Evolutionary conservation across 1,140 invertebrate species (phyloP).

Genomic region (Formica exsecta): DNA sequence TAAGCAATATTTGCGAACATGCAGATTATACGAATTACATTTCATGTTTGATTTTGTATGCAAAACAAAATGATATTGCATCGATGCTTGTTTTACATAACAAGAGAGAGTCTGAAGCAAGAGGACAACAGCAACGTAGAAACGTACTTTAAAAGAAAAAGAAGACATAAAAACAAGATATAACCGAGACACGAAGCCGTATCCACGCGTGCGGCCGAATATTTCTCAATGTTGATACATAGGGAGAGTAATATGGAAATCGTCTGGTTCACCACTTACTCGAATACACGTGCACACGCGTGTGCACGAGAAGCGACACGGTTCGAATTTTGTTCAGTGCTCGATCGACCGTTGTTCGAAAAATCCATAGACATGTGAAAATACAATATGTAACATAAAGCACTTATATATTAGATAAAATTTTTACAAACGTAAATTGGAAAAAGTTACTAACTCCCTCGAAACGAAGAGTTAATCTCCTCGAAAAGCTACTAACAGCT

Average conservation of each 20-base stretch:
- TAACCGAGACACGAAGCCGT: slow-evolving; percentile 33
- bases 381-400: neutral
- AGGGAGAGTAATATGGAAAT: slow-evolving; percentile 56
- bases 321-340: slow-evolving; percentile 46
- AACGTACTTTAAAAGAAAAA: slow-evolving; percentile 37
- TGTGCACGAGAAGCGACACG: slow-evolving; percentile 25
- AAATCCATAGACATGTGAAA: slow-evolving; percentile 8
- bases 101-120: slow-evolving; percentile 28
- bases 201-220: slow-evolving; percentile 33
- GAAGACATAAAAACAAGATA: slow-evolving; percentile 19
- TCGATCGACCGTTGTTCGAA: slow-evolving; percentile 2
- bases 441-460: too few species aligned
- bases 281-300: slow-evolving; percentile 15
- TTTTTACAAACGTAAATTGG: neutral
- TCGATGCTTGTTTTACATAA: slow-evolving; percentile 21
- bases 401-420: neutral
- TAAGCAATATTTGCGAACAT: slow-evolving; percentile 7
- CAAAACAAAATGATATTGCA: slow-evolving; percentile 38
- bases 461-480: too few species aligned
- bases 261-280: slow-evolving; percentile 57
- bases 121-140: slow-evolving; percentile 27
- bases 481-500: neutral
- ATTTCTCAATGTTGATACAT: slow-evolving; percentile 58
- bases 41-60: slow-evolving; percentile 2
- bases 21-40: slow-evolving; percentile 19